Base-by-base conservation (phyloP, 1,140 invertebrate species). In the Cecropterus lyciades region DNA sequence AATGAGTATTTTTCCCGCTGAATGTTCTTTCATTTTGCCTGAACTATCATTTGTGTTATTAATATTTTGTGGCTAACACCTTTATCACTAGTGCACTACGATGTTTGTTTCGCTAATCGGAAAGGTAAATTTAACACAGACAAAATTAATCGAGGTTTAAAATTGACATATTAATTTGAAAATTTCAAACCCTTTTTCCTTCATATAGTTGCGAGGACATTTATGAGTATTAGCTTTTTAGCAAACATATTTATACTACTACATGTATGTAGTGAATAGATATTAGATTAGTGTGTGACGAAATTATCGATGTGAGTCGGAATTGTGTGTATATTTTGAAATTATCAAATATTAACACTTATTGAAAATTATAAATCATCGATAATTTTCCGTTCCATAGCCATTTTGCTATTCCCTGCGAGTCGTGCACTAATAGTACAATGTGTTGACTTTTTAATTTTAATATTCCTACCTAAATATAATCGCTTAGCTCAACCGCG, bases 51-150 rank as follows among this genome's bases (percentile, higher is more conserved):
- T 80, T 75, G 56, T 79, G 60, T 78, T 55, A 77, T 84, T 88
- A 89, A 85, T 79, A 56, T 86, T 90, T 70, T 88, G 85, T 91
- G 83, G 85, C 89, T 91, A 91, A 91, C 89, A 85, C 76, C 73
- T 65, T 70, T 69, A n/a, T 69, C 69, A 70, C 70, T 75, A 72
- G 55, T 79, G 87, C 86, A 89, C 82, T 74, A 69, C 65, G 72
- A 46, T 49, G 60, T 79, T 82, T 87, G 49, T 73, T 83, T 89
- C 80, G 80, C 81, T 85, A 73, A 71, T 79, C 71, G 65, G 52
- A 57, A 59, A 67, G 52, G 60, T 51, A 42, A 60, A 37, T 6
- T 16, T 27, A 45, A 48, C 45, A 57, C 30, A 33, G 30, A 56
- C 13, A 56, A 20, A 55, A 56, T 11, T 40, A 56, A 20, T 33